Evolutionary conservation across 2,888 invertebrate species (phyloP), one percentile per base, ranked within the genome.

Genomic region (Eilema caniola): DNA sequence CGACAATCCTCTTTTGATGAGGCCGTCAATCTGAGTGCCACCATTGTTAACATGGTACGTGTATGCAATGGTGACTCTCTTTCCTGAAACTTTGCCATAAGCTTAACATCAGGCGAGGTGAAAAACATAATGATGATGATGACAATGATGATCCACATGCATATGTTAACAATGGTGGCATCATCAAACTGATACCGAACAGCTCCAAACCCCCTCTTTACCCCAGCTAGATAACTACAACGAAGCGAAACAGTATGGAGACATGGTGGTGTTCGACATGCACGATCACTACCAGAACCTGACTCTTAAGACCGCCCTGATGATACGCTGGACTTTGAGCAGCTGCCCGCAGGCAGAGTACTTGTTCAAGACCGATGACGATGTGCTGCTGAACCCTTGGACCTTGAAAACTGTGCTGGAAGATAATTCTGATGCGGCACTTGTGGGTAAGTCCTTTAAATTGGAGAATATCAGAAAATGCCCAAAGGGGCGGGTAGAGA

Each of bases 241-340:
- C 8, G 96, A 97, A 86, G 93, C 96, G 8, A 93, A 93, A 77
- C 86, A 92, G 53, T 91, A 95, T 85, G 89, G 93, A 2, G 97
- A 97, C 82, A 86, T 97, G 53, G 91, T 97, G 57, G 96, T 97
- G 33, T 97, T 96, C 56, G 93, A 95, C 63, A 96, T 97, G 83
- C 70, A 89, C 12, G 97, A 97, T 83, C 95, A 96, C 41, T 97
- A 97, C 84, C 95, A 96, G 80, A 97, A 97, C 85, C 89, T 97
- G 74, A 97, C 97, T 0, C 92, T 97, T 79, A 97, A 97, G 91
- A 96, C 96, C 0, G 96, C 96, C 1, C 96, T 97, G 85, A 96
- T 96, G 83, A 88, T 97, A 83, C 95, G 96, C 82, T 97, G 97
- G 97, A 92, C 95, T 12, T 83, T 89, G 23, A 88, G 85, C 61